A percentile compares a stretch with the other conserved stretches of the same genome.
These are phyloP conservation scores for Polymixis flavicincta DNA, from an alignment of 2,888 invertebrate species.

Conservation along the genomic window DNA sequence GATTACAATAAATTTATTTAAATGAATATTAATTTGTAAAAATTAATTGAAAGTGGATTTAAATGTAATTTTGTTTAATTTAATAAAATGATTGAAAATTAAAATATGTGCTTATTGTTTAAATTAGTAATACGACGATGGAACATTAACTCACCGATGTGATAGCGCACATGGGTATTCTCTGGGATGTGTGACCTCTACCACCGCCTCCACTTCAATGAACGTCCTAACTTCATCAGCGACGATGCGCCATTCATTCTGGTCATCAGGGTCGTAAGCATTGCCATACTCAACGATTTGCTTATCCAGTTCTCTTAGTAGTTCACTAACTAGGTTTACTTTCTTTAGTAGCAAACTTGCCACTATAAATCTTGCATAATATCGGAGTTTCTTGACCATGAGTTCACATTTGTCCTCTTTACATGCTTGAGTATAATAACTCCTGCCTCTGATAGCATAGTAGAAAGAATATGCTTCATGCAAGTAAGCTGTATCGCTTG, in stretches of 20 bases:
- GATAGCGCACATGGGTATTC: slow-evolving; percentile 94
- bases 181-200: slow-evolving; percentile 97
- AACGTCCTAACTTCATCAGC: slow-evolving; percentile 98
- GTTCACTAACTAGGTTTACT: slow-evolving; percentile 97
- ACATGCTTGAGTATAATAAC: slow-evolving; percentile 97
- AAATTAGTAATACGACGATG: not conserved
- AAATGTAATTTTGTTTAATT: too few species aligned
- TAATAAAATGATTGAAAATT: too few species aligned
- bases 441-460: slow-evolving; percentile 97
- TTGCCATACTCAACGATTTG: slow-evolving; percentile 98
- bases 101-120: too few species aligned
- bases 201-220: slow-evolving; percentile 97
- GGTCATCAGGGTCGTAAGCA: slow-evolving; percentile 99
- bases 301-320: slow-evolving; percentile 97
- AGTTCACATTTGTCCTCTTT: slow-evolving; percentile 98
- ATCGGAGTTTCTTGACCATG: slow-evolving; percentile 98
- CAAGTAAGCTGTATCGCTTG: slow-evolving; percentile 98
- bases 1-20: too few species aligned
- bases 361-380: slow-evolving; percentile 98
- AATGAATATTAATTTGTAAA: too few species aligned
- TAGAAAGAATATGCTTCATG: slow-evolving; percentile 99
- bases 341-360: slow-evolving; percentile 98
- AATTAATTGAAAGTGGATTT: too few species aligned
- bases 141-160: slow-evolving; percentile 92
- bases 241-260: slow-evolving; percentile 98